Conservation (phyloP, 53 echinoderm and acorn worm genomes). For the Pentamera pediparva region DNA sequence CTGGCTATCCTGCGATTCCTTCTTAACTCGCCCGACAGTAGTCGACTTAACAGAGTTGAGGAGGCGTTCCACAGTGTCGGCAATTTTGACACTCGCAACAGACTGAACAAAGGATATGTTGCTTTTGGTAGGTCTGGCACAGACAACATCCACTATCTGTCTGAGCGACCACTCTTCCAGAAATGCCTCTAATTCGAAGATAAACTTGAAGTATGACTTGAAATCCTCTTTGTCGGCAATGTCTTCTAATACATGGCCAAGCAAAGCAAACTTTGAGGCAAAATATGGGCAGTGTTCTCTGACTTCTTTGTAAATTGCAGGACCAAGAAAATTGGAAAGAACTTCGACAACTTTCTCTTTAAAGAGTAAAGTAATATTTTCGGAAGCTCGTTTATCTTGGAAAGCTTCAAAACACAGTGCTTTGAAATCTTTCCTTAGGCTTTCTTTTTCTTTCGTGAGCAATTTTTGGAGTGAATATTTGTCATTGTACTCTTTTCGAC, state of each 20-base stretch:
- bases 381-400: slow-evolving; percentile 14
- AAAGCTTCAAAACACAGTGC: slow-evolving; percentile 8
- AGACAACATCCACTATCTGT: neutral
- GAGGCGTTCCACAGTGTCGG: neutral
- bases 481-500: neutral
- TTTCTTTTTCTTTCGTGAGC: slow-evolving; percentile 7
- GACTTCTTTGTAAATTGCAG: neutral
- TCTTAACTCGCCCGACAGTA: too few relatives aligned
- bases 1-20: neutral
- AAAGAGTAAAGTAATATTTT: neutral
- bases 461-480: neutral
- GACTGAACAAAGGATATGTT: neutral
- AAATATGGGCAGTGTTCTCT: slow-evolving; percentile 5
- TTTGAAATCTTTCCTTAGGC: neutral
- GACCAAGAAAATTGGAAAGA: neutral
- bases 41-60: neutral
- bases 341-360: neutral
- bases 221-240: slow-evolving; percentile 24
- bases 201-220: neutral
- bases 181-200: slow-evolving; percentile 3
- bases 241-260: slow-evolving; percentile 19
- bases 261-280: slow-evolving; percentile 14
- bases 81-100: neutral
- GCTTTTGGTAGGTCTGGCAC: neutral
- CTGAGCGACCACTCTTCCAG: slow-evolving; percentile 2